Evolutionary conservation across 2,113 vertebrate genomes (phyloP).

Genomic region (Sus scrofa): T2T-Sscrofa CM000818.6:120976001-120976500

Average conservation of each 20-base stretch:
- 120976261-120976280: background rate
- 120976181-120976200: background rate
- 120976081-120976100: no score
- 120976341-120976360: background rate
- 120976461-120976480: no score
- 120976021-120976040: no score
- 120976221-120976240: background rate
- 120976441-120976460: background rate
- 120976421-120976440: background rate
- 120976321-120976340: background rate
- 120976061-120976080: no score
- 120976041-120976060: no score
- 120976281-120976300: background rate
- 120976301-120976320: background rate
- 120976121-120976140: no score
- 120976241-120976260: background rate
- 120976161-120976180: no score
- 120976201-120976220: background rate
- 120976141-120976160: no score
- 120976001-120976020: no score
- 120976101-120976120: no score
- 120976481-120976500: background rate
- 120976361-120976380: background rate
- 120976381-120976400: background rate
- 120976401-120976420: background rate